These are phyloP conservation scores for Hydrotaea diabolus DNA, from an alignment of 2,888 invertebrate species.

Conservation along the genomic window DNA sequence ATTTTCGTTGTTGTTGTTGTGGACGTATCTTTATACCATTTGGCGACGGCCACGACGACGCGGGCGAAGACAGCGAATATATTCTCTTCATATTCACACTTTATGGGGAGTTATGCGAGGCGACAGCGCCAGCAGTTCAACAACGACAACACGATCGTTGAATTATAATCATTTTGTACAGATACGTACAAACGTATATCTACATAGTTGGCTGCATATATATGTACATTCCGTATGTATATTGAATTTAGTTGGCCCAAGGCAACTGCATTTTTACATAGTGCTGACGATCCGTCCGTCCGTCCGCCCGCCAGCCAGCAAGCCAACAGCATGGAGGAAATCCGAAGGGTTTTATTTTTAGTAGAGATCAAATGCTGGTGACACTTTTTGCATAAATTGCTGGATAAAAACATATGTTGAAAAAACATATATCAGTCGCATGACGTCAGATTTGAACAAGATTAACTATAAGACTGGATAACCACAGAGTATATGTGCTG, in stretches of 20 bases:
- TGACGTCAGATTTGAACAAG: too few species aligned
- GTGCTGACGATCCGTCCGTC: neutral
- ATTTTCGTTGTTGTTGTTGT: neutral
- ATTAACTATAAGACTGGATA: too few species aligned
- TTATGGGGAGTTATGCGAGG: constrained; percentile 62
- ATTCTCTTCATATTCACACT: constrained; percentile 52
- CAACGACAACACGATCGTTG: constrained; percentile 55
- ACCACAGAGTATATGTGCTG: too few species aligned
- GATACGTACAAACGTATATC: neutral
- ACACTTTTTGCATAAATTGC: constrained; percentile 32
- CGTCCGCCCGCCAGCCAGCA: too few species aligned
- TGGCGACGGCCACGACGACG: neutral
- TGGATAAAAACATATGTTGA: neutral
- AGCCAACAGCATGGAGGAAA: too few species aligned
- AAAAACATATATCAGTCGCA: neutral
- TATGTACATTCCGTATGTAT: neutral
- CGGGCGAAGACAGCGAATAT: too few species aligned
- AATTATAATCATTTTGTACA: constrained; percentile 52
- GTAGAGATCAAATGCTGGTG: constrained; percentile 24
- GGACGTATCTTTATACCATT: neutral
- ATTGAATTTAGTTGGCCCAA: neutral
- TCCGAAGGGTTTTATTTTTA: constrained; percentile 24
- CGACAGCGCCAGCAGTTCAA: constrained; percentile 18
- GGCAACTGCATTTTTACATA: neutral
- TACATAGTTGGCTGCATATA: neutral